Conservation (phyloP, 2,797 vertebrate genomes). For the Trachops cirrhosus region DNA sequence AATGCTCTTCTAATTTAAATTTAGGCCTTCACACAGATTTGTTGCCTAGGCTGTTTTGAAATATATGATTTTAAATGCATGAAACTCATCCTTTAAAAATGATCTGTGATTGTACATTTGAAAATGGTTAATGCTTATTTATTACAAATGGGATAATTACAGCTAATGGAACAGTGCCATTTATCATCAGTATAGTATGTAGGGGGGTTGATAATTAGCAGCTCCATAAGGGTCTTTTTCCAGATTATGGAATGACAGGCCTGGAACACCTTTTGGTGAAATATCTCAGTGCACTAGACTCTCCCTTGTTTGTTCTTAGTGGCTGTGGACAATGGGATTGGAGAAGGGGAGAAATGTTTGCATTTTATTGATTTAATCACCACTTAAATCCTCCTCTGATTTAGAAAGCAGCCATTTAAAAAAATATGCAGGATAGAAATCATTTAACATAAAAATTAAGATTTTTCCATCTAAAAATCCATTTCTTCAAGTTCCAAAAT, state of each 20-base stretch:
- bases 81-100: conserved; percentile 76
- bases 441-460: not conserved
- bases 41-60: conserved; percentile 68
- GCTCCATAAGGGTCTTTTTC: conserved; percentile 59
- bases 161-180: conserved; percentile 75
- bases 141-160: conserved; percentile 79
- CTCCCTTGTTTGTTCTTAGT: conserved; percentile 27
- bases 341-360: not conserved
- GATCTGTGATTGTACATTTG: conserved; percentile 74
- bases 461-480: not conserved
- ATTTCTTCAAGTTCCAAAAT: not conserved
- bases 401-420: not conserved
- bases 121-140: conserved; percentile 78
- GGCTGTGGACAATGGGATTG: not conserved
- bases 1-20: conserved; percentile 69
- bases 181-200: conserved; percentile 55
- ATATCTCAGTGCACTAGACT: conserved; percentile 45
- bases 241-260: conserved; percentile 60
- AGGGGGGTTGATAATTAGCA: conserved; percentile 60
- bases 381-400: not conserved
- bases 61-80: conserved; percentile 77
- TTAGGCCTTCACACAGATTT: conserved; percentile 58
- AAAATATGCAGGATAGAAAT: not conserved
- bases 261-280: conserved; percentile 48
- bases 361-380: conserved; percentile 20